Evolutionary conservation across 2,113 vertebrate genomes (phyloP).

Genomic region (Chroicocephalus ridibundus): DNA sequence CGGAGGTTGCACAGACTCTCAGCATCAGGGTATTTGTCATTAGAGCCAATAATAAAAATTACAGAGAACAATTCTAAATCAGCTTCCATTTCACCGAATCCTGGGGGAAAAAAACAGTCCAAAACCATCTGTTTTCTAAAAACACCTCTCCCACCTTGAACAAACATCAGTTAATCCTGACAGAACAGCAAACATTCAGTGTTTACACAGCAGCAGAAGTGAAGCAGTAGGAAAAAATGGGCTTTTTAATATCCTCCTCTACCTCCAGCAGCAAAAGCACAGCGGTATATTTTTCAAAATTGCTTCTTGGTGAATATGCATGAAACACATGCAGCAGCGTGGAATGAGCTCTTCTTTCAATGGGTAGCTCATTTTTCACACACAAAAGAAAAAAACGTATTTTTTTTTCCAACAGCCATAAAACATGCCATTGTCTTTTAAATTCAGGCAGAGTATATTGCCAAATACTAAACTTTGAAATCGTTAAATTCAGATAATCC

Average conservation of each 20-base stretch:
- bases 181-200: neutral
- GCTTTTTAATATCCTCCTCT: constrained; percentile 15
- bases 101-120: neutral
- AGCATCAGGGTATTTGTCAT: neutral
- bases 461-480: neutral
- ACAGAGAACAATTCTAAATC: neutral
- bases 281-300: neutral
- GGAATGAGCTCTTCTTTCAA: neutral
- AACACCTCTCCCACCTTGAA: constrained; percentile 1
- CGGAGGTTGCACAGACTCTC: neutral
- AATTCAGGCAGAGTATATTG: neutral
- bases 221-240: neutral
- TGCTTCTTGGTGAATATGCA: constrained; percentile 19
- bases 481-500: neutral
- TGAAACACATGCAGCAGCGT: neutral
- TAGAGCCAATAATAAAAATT: neutral
- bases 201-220: neutral
- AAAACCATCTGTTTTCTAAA: neutral
- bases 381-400: neutral
- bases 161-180: constrained; percentile 8
- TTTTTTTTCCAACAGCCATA: neutral
- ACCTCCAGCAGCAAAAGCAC: constrained; percentile 23
- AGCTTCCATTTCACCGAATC: neutral
- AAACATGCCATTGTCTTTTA: neutral
- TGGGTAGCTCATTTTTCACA: neutral